These are phyloP conservation scores for Lottia gigantea DNA, from an alignment of 2,888 invertebrate species.

Conservation along the genomic window DNA sequence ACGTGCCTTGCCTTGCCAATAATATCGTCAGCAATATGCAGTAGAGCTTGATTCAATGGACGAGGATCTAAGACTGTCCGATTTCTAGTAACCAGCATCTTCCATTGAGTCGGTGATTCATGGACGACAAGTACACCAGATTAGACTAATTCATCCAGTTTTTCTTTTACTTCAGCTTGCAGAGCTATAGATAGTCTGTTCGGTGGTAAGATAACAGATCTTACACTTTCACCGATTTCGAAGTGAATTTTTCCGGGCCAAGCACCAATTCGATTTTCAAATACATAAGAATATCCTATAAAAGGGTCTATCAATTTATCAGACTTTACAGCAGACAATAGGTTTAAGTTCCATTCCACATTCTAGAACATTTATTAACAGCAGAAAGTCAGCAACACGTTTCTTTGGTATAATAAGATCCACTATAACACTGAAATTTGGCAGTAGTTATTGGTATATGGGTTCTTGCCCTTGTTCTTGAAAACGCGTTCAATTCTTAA, in stretches of 20 bases:
- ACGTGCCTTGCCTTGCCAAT: conserved; percentile 23
- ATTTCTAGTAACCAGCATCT: conserved; percentile 8
- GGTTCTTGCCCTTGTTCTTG: too few species aligned
- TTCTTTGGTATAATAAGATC: not conserved
- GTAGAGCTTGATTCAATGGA: conserved; percentile 12
- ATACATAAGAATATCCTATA: not conserved
- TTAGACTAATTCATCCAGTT: conserved; percentile 1
- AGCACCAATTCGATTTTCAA: not conserved
- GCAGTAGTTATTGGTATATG: too few species aligned
- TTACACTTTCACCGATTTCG: not conserved
- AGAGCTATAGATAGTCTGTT: not conserved
- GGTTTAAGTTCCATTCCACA: conserved; percentile 2
- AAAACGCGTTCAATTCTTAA: not conserved
- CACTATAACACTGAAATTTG: not conserved
- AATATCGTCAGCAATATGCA: conserved; percentile 33
- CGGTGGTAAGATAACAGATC: conserved; percentile 7
- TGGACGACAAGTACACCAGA: not conserved
- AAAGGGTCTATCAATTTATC: not conserved
- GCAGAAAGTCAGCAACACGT: not conserved
- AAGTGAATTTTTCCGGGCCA: conserved; percentile 1
- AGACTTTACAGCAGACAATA: not conserved
- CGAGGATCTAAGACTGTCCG: conserved; percentile 3
- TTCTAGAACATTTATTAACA: not conserved
- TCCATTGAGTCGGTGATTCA: not conserved
- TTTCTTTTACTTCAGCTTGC: not conserved